These are phyloP conservation scores for Tricholaema leucomelas DNA, from an alignment of 2,113 vertebrate genomes.

Conservation along the genomic window DNA sequence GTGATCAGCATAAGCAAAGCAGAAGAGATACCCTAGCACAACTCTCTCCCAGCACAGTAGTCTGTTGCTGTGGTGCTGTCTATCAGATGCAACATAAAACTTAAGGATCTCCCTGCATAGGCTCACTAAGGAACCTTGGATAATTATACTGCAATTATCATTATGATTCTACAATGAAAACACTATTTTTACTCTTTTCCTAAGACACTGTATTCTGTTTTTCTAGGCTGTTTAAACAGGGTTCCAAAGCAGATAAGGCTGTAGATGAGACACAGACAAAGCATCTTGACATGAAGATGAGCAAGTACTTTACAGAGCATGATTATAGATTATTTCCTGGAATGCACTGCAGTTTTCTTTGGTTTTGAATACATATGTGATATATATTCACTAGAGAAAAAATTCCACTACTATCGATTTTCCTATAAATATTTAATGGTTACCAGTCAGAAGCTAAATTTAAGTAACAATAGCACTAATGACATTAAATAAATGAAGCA, in stretches of 20 bases:
- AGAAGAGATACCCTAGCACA: background rate
- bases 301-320: background rate
- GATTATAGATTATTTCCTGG: conserved; percentile 56
- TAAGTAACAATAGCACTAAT: conserved; percentile 48
- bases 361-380: conserved; percentile 36
- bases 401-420: conserved; percentile 42
- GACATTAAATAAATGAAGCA: conserved; percentile 48
- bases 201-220: background rate
- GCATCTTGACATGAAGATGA: background rate
- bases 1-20: background rate
- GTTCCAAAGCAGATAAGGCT: background rate
- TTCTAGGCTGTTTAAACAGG: background rate
- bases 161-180: background rate
- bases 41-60: background rate
- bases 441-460: conserved; percentile 67
- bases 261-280: background rate
- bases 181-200: background rate
- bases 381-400: conserved; percentile 60
- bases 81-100: background rate
- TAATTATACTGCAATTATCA: background rate
- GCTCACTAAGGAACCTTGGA: background rate
- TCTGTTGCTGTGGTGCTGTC: background rate
- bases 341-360: conserved; percentile 39
- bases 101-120: background rate
- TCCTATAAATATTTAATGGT: conserved; percentile 48